Conservation (phyloP, 2,113 vertebrate genomes). For the Syngnathus typhle region DNA sequence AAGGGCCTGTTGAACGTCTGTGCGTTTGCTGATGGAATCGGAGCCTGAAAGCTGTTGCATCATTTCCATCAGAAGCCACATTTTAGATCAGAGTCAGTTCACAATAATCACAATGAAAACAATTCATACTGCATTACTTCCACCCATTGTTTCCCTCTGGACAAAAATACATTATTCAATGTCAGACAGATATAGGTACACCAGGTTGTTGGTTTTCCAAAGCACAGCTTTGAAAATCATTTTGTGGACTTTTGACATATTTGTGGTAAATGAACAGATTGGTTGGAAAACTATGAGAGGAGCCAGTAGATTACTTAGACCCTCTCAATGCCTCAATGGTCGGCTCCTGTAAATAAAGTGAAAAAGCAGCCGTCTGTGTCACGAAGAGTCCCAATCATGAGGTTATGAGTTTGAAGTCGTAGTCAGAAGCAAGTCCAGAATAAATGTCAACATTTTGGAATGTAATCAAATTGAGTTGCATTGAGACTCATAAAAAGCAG, state of each 20-base stretch:
- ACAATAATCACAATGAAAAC: slow-evolving; percentile 25
- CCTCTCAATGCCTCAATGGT: slow-evolving; percentile 57
- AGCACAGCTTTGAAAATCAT: slow-evolving; percentile 35
- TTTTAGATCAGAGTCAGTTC: slow-evolving; percentile 11
- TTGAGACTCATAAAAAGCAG: slow-evolving; percentile 17
- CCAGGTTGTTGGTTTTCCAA: slow-evolving; percentile 39
- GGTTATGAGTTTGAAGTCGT: slow-evolving; percentile 32
- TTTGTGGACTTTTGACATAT: slow-evolving; percentile 46
- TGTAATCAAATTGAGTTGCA: slow-evolving; percentile 6
- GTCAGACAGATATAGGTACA: slow-evolving; percentile 32
- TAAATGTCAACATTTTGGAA: slow-evolving; percentile 35
- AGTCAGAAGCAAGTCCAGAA: slow-evolving; percentile 23
- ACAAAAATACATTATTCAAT: slow-evolving; percentile 46
- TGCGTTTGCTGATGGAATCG: slow-evolving; percentile 20
- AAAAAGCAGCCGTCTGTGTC: slow-evolving; percentile 58
- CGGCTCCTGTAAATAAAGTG: slow-evolving; percentile 60
- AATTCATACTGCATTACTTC: slow-evolving; percentile 20
- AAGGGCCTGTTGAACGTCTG: slow-evolving; percentile 19
- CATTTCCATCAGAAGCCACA: slow-evolving; percentile 16
- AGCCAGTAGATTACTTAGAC: slow-evolving; percentile 31
- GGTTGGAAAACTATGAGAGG: slow-evolving; percentile 41
- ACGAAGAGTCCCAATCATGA: slow-evolving; percentile 27
- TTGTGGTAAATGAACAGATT: slow-evolving; percentile 46
- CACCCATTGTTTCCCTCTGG: slow-evolving; percentile 18
- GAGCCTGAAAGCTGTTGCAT: slow-evolving; percentile 17